A percentile compares a stretch with the other conserved stretches of the same genome.
Conservation (phyloP, 37 sponge, comb jelly and placozoan species). For the Oscarella lobularis region DNA sequence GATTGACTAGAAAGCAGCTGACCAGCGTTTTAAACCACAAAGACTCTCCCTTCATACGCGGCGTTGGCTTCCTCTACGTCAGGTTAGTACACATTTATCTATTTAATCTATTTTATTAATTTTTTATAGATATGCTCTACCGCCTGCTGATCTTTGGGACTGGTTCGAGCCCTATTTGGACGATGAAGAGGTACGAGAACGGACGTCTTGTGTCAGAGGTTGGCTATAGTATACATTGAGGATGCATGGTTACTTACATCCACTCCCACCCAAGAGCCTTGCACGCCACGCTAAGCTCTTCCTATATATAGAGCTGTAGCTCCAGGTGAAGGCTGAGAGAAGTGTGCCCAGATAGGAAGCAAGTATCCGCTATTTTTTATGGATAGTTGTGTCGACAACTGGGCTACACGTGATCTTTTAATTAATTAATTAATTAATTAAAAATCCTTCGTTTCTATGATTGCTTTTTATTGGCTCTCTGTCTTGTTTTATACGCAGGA, state of each 20-base stretch:
- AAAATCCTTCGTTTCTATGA: neutral
- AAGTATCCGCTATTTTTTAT: neutral
- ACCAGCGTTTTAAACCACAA: constrained; percentile 80
- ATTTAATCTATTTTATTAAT: neutral
- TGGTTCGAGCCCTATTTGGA: constrained; percentile 93
- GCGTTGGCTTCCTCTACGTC: constrained; percentile 90
- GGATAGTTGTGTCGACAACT: neutral
- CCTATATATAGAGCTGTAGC: no score
- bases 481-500: constrained; percentile 42
- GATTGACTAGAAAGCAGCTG: constrained; percentile 89
- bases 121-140: constrained; percentile 77
- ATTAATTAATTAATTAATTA: constrained; percentile 7
- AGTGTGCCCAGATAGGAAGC: neutral
- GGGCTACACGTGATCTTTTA: neutral
- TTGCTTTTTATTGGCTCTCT: neutral
- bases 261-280: no score
- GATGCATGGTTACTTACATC: neutral
- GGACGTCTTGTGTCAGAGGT: neutral
- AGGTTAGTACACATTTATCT: constrained; percentile 38
- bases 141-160: constrained; percentile 81
- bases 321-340: no score
- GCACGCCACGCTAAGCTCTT: no score
- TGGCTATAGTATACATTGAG: neutral
- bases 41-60: constrained; percentile 89
- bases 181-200: constrained; percentile 82